phyloP scores from a whole-genome alignment of 2,113 vertebrate genomes.

The Nestor notabilis region DNA sequence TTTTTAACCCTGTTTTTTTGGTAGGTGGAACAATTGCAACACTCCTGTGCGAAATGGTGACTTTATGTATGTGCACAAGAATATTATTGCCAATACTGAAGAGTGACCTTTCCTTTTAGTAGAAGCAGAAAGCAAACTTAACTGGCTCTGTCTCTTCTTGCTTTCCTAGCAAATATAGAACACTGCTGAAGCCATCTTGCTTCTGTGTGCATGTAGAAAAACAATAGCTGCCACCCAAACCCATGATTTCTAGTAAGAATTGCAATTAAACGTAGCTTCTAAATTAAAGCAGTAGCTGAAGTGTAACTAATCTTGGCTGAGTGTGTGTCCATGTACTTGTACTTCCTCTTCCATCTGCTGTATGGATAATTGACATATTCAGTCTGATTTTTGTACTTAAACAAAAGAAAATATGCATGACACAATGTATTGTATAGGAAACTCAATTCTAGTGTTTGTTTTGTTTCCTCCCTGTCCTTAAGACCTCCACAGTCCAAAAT shows the following conservation, averaged over 20 bases:
- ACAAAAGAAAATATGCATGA: not conserved
- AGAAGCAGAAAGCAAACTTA: not conserved
- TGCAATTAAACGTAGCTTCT: constrained; percentile 37
- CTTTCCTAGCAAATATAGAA: constrained; percentile 9
- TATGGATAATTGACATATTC: not conserved
- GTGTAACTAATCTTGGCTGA: constrained; percentile 51
- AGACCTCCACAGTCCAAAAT: constrained; percentile 93
- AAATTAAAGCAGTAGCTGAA: constrained; percentile 39
- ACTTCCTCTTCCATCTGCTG: not conserved
- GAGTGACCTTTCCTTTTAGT: not conserved
- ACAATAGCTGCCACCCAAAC: not conserved
- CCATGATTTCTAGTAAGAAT: not conserved
- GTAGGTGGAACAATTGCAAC: constrained; percentile 94
- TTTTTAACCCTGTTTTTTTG: constrained; percentile 77
- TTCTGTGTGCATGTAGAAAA: constrained; percentile 30
- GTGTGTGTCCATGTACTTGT: not conserved
- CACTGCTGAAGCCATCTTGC: not conserved
- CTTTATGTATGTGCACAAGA: constrained; percentile 87
- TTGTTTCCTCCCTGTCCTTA: not conserved
- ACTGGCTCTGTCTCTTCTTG: not conserved
- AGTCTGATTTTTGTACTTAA: not conserved
- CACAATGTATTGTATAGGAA: not conserved
- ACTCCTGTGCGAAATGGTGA: constrained; percentile 90
- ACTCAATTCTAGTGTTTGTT: not conserved
- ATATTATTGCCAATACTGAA: not conserved